Evolutionary conservation across 2,797 vertebrate species (phyloP).

Genomic region (Centropyge bicolor): DNA sequence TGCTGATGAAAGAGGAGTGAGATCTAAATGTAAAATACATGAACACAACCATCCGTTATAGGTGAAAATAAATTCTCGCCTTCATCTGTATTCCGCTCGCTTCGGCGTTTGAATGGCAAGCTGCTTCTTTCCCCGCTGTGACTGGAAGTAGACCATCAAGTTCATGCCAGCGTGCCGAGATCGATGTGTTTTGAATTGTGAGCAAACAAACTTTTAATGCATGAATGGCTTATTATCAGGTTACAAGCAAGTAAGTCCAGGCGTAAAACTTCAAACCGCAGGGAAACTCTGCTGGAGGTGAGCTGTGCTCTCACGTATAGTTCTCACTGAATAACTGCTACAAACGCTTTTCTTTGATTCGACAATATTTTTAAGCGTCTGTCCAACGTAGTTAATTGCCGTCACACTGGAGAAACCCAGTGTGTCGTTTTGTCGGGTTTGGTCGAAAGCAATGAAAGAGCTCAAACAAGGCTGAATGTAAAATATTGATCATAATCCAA

Average conservation of each 20-base stretch:
- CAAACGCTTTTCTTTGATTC: neutral
- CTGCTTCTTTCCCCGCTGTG: constrained; percentile 56
- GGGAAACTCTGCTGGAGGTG: constrained; percentile 39
- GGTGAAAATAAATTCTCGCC: constrained; percentile 26
- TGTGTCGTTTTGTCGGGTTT: neutral
- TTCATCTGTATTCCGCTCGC: constrained; percentile 62
- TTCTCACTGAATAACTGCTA: neutral
- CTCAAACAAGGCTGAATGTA: neutral
- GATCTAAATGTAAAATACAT: constrained; percentile 42
- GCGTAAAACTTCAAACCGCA: constrained; percentile 42
- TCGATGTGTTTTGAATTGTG: constrained; percentile 76
- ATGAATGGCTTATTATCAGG: constrained; percentile 67
- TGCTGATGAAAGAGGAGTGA: constrained; percentile 44
- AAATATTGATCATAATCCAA: constrained; percentile 12
- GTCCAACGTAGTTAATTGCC: constrained; percentile 5
- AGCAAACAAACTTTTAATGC: constrained; percentile 78
- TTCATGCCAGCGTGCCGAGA: constrained; percentile 59
- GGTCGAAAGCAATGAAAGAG: neutral
- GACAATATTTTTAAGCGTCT: constrained; percentile 12
- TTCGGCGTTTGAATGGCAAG: constrained; percentile 47
- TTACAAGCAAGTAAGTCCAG: constrained; percentile 46
- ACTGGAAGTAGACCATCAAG: constrained; percentile 72
- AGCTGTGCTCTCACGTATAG: neutral
- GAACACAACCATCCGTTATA: constrained; percentile 16
- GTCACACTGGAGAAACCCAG: constrained; percentile 2